Evolutionary conservation across 2,113 vertebrate genomes (phyloP), one percentile per base, ranked within the genome.

Genomic region (Pogonocichla stellata): DNA sequence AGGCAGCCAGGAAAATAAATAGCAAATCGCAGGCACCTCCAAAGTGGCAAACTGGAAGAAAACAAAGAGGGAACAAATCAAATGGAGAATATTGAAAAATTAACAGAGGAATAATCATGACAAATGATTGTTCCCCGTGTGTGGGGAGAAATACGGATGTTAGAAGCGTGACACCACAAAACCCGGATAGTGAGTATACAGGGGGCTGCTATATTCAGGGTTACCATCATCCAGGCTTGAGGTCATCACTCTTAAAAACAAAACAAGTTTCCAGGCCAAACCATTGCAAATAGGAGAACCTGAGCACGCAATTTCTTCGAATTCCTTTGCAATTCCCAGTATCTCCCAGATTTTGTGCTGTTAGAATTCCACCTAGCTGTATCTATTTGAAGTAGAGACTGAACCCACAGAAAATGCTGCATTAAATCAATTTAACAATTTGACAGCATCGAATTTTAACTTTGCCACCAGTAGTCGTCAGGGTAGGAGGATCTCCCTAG

Each of bases 131-230:
- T 34, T 61, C 4, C 17, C 33, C 25, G 0, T 3, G 8, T 6
- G 19, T 4, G 17, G 9, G 25, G 38, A 43, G 14, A 58, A 36
- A 34, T 10, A 10, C 0, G 10, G 45, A 33, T 3, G 0, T 54
- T 1, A 5, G 24, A 57, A 53, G 28, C 0, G 1, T 12, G 29
- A 47, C 38, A 26, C 11, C 23, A 7, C 74, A 28, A 7, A 28
- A 19, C 9, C 4, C 0, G 8, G 50, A 17, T 13, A 22, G 1
- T 1, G 40, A 38, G 11, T 4, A 1, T 4, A 12, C 31, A 47
- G 36, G 31, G 26, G 43, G 73, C 48, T 53, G 47, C 72, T 9
- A 1, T 2, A 2, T 13, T 47, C 62, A 16, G 17, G 28, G 19
- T 36, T 42, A 13, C 1, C 5, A 23, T 16, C 33, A 14, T 34